These are phyloP conservation scores for Dysidea cf. avara DNA, from an alignment of 37 sponge, comb jelly and placozoan genomes.

Conservation along the genomic window DNA sequence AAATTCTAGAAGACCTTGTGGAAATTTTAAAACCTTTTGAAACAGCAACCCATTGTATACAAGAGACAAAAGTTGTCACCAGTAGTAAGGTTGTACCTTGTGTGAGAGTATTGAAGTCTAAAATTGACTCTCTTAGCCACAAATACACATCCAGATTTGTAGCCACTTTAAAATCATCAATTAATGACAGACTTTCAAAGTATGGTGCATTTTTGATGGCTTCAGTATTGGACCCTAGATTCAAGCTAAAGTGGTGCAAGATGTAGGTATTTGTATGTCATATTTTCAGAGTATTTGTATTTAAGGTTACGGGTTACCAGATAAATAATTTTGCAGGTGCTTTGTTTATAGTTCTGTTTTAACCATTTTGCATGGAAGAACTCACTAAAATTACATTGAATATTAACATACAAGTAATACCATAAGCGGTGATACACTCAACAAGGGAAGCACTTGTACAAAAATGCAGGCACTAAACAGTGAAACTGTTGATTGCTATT, in stretches of 20 bases:
- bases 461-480: too few relatives aligned
- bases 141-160: slow-evolving; percentile 25
- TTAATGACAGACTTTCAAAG: slow-evolving; percentile 14
- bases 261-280: too few relatives aligned
- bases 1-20: slow-evolving; percentile 26
- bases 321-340: too few relatives aligned
- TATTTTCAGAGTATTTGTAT: too few relatives aligned
- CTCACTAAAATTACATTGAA: too few relatives aligned
- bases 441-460: too few relatives aligned
- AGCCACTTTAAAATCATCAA: slow-evolving; percentile 10
- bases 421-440: too few relatives aligned
- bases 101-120: slow-evolving; percentile 16
- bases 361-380: too few relatives aligned
- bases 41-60: slow-evolving; percentile 37
- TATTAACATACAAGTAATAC: too few relatives aligned
- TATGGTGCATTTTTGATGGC: slow-evolving; percentile 17
- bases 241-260: slow-evolving; percentile 41
- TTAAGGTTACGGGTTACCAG: too few relatives aligned
- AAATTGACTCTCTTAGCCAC: slow-evolving; percentile 6
- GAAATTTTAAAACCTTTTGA: slow-evolving; percentile 43
- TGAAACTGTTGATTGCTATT: too few relatives aligned
- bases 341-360: too few relatives aligned
- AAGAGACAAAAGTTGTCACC: slow-evolving; percentile 26
- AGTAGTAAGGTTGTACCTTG: slow-evolving; percentile 31
- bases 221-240: slow-evolving; percentile 33